Evolutionary conservation across 2,888 invertebrate genomes (phyloP).

Genomic region (Cryptophagus acutangulus): DNA sequence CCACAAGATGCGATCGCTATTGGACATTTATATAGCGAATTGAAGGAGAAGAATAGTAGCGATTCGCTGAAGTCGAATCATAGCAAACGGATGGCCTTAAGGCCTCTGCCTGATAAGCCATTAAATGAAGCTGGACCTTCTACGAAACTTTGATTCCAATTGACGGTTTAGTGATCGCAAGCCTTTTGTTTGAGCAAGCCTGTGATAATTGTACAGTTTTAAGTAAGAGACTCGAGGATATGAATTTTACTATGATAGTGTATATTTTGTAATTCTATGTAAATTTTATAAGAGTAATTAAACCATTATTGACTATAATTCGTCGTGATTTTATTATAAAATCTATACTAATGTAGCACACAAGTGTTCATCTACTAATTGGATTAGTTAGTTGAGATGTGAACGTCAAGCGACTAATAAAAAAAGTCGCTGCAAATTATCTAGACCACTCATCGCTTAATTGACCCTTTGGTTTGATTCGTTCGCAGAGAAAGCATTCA

Average conservation of each 20-base stretch:
- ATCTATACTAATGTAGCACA: neutral
- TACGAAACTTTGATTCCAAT: constrained; percentile 16
- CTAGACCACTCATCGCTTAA: too few relatives aligned
- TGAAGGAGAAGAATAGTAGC: constrained; percentile 45
- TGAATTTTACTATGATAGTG: constrained; percentile 19
- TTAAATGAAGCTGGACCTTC: constrained; percentile 30
- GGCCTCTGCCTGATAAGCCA: constrained; percentile 67
- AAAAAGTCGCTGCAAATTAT: too few relatives aligned
- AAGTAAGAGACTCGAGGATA: constrained; percentile 8
- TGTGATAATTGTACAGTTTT: constrained; percentile 38
- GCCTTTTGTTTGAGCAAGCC: neutral
- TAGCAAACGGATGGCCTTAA: constrained; percentile 59
- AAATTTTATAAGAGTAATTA: constrained; percentile 6
- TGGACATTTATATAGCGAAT: constrained; percentile 56
- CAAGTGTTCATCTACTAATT: too few relatives aligned
- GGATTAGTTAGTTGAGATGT: too few relatives aligned
- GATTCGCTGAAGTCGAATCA: constrained; percentile 35
- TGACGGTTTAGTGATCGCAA: neutral
- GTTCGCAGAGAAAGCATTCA: too few relatives aligned
- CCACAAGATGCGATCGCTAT: constrained; percentile 52
- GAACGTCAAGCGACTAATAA: too few relatives aligned
- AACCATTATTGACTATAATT: too few relatives aligned
- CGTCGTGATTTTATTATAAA: neutral
- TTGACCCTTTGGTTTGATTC: too few relatives aligned
- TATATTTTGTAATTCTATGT: constrained; percentile 31